Conservation (phyloP, 2,797 vertebrate species). For the Astyanax mexicanus region DNA sequence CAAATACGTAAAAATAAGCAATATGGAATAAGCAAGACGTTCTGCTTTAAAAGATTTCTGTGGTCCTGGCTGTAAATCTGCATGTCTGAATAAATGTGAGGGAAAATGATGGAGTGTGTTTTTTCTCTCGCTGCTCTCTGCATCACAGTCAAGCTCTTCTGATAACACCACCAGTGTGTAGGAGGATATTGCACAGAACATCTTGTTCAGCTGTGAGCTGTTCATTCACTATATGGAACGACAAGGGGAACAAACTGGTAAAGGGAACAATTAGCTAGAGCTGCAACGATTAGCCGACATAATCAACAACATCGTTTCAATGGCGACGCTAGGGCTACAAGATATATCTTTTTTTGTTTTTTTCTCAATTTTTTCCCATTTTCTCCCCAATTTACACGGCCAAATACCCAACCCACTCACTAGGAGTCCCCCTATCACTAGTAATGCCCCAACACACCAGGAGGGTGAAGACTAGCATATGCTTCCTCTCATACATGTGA, state of each 20-base stretch:
- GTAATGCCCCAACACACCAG: no score
- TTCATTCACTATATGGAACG: conserved; percentile 46
- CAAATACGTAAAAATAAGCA: neutral
- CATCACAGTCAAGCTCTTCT: conserved; percentile 28
- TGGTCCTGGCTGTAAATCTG: neutral
- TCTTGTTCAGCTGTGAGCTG: conserved; percentile 47
- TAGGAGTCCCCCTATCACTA: no score
- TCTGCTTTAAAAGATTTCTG: no score
- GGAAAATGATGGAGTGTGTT: conserved; percentile 20
- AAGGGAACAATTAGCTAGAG: neutral
- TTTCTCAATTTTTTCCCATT: no score
- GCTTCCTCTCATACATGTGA: no score
- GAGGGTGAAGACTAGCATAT: no score
- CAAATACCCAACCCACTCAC: no score
- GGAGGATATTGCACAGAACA: conserved; percentile 51
- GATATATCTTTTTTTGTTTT: no score
- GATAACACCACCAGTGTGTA: conserved; percentile 47
- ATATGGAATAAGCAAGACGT: neutral
- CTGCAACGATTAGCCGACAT: no score
- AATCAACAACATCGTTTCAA: no score
- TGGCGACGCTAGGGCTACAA: no score
- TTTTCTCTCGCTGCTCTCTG: conserved; percentile 11
- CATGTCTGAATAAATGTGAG: neutral
- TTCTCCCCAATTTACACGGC: no score
- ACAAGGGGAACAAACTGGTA: conserved; percentile 27